phyloP scores from a whole-genome alignment of 2,797 vertebrate species.

The Sebastes jordani region DNA sequence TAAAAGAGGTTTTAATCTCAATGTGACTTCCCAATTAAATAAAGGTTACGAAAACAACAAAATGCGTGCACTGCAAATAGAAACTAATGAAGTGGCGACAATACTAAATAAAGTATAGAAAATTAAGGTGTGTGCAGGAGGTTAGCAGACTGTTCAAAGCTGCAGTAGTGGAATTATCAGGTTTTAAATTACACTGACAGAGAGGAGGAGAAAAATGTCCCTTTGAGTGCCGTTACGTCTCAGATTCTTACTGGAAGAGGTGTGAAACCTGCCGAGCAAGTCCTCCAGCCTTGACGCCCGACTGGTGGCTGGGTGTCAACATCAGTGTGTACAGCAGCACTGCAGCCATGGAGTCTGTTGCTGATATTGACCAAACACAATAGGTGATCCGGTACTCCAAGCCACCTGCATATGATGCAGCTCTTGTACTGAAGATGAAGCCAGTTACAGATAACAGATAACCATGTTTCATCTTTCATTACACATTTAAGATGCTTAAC shows the following conservation, averaged over 20 bases:
- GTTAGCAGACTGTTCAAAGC: not conserved
- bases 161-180: not conserved
- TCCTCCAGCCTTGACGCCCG: not conserved
- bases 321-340: not conserved
- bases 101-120: not conserved
- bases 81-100: not conserved
- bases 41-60: not conserved
- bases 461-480: not conserved
- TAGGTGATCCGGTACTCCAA: not conserved
- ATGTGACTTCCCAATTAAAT: too few species aligned
- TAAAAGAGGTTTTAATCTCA: too few species aligned
- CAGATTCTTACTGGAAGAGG: not conserved
- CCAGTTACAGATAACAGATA: not conserved
- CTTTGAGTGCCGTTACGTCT: not conserved
- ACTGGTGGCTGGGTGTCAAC: not conserved
- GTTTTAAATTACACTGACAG: not conserved
- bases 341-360: not conserved
- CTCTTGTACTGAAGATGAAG: not conserved
- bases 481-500: not conserved
- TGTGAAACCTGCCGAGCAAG: slow-evolving; percentile 24
- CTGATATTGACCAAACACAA: slow-evolving; percentile 6
- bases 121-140: not conserved
- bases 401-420: too few species aligned
- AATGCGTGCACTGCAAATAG: not conserved
- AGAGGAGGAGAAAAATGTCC: not conserved